Evolutionary conservation across 1,140 invertebrate genomes (phyloP).

Genomic region (Drosophila takahashii): DNA sequence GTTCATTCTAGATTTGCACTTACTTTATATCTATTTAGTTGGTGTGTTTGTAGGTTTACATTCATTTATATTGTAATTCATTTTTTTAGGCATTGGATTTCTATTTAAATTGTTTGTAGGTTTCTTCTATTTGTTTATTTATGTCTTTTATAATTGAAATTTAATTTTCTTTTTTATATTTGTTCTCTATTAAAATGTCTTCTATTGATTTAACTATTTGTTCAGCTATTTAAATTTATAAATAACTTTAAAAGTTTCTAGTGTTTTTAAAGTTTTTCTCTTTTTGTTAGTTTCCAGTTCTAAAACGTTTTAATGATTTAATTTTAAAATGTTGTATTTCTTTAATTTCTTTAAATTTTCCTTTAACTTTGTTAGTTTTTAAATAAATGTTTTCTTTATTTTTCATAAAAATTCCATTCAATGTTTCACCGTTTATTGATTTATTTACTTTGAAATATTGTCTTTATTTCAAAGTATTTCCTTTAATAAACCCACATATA

Average conservation of each 20-base stretch:
- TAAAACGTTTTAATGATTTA: background rate
- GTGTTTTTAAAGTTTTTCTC: background rate
- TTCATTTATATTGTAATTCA: background rate
- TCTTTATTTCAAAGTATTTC: background rate
- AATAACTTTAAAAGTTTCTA: background rate
- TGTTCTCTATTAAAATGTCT: background rate
- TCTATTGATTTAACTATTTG: constrained; percentile 1
- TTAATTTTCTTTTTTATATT: background rate
- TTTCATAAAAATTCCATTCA: background rate
- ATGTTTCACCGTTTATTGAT: background rate
- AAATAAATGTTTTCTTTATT: background rate
- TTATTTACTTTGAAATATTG: background rate
- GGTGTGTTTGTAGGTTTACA: background rate
- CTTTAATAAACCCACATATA: background rate
- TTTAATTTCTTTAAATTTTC: background rate
- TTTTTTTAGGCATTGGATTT: background rate
- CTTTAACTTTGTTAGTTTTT: background rate
- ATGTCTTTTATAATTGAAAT: background rate
- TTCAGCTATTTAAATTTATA: background rate
- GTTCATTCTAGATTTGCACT: constrained; percentile 22
- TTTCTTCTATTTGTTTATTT: background rate
- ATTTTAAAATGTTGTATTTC: background rate
- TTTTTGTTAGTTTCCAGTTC: background rate
- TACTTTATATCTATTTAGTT: constrained; percentile 1
- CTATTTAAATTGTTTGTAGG: background rate